phyloP scores from a whole-genome alignment of 2,888 invertebrate species.

The Tenthredo amoena region DNA sequence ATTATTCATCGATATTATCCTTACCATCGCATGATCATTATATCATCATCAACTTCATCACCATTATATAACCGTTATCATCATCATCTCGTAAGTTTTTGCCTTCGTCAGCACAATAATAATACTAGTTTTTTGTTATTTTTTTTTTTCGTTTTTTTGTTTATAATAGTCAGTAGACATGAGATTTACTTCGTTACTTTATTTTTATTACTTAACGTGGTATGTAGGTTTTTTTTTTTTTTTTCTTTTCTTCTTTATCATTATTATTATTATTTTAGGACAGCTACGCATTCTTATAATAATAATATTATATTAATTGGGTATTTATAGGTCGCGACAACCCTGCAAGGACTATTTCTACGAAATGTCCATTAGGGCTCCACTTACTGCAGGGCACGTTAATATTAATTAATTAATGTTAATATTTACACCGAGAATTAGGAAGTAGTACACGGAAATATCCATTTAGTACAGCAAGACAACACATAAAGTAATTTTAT shows the following conservation, averaged over 20 bases:
- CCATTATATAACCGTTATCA: constrained; percentile 39
- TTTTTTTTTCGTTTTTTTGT: constrained; percentile 55
- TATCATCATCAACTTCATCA: constrained; percentile 55
- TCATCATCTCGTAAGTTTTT: constrained; percentile 41
- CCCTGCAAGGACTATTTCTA: constrained; percentile 32
- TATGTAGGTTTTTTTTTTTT: constrained; percentile 64
- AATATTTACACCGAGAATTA: constrained; percentile 77
- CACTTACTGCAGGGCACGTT: constrained; percentile 32
- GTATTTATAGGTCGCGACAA: constrained; percentile 40
- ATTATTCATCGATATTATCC: constrained; percentile 66
- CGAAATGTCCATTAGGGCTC: constrained; percentile 19
- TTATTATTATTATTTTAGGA: constrained; percentile 67
- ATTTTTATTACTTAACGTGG: constrained; percentile 72
- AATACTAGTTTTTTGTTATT: constrained; percentile 45
- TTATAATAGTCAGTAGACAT: constrained; percentile 71
- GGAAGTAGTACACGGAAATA: constrained; percentile 70
- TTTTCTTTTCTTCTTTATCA: constrained; percentile 15
- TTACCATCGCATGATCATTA: constrained; percentile 18
- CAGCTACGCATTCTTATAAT: constrained; percentile 73
- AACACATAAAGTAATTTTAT: constrained; percentile 61
- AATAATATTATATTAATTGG: constrained; percentile 36
- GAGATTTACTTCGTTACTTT: constrained; percentile 66
- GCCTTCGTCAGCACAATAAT: constrained; percentile 43
- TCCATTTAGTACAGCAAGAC: constrained; percentile 70
- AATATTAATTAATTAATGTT: constrained; percentile 65